Evolutionary conservation across 2,888 invertebrate genomes (phyloP).

Genomic region (Lottia gigantea): DNA sequence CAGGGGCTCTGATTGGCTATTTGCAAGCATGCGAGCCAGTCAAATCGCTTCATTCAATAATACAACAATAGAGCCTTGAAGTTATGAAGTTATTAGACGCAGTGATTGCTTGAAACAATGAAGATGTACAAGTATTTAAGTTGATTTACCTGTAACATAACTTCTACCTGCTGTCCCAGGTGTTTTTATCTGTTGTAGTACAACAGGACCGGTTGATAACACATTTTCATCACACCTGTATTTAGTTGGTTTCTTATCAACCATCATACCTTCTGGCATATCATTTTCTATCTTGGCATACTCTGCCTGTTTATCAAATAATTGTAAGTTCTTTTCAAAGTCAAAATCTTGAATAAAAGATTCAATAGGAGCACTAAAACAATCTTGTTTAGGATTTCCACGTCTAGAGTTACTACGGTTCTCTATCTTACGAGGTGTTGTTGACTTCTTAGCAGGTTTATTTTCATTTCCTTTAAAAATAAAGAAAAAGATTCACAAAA

Average conservation of each 20-base stretch:
- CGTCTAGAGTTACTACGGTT: conserved; percentile 71
- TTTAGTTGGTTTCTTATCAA: conserved; percentile 67
- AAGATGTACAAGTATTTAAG: neutral
- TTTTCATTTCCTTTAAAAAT: conserved; percentile 23
- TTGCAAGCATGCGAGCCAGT: neutral
- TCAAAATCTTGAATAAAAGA: conserved; percentile 83
- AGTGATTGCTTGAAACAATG: too few species aligned
- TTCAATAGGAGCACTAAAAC: conserved; percentile 81
- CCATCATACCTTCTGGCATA: conserved; percentile 41
- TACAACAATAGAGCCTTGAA: neutral
- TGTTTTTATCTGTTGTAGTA: conserved; percentile 78
- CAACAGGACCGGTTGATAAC: conserved; percentile 76
- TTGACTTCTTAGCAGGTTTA: conserved; percentile 32
- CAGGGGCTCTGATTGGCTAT: neutral
- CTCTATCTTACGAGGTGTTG: conserved; percentile 71
- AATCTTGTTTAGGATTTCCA: conserved; percentile 72
- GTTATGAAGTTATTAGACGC: neutral
- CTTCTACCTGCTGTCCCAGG: conserved; percentile 72
- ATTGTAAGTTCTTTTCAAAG: conserved; percentile 91
- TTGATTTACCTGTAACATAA: conserved; percentile 75
- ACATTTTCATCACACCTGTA: conserved; percentile 90
- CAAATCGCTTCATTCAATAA: neutral
- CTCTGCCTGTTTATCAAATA: conserved; percentile 87
- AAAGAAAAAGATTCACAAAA: neutral
- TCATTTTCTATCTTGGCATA: conserved; percentile 78